Evolutionary conservation across 2,888 invertebrate genomes (phyloP).

Genomic region (Drosophila nr. perissopoda): DNA sequence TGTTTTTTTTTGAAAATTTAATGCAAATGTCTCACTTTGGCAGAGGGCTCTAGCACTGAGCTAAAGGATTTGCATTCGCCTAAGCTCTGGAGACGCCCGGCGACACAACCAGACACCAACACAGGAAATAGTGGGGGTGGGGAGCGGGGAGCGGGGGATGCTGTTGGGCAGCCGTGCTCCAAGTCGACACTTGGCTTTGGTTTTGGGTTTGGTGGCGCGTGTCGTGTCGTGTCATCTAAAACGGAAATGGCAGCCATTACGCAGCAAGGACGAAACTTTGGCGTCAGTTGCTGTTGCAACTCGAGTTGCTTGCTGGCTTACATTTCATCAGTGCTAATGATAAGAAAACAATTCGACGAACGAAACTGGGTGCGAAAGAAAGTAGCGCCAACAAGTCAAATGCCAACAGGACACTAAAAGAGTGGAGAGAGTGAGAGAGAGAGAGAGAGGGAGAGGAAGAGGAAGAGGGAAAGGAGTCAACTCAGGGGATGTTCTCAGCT

Average conservation of each 20-base stretch:
- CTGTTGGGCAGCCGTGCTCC: constrained; percentile 13
- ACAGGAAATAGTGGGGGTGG: neutral
- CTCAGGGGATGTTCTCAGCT: constrained; percentile 40
- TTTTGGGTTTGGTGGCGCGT: constrained; percentile 49
- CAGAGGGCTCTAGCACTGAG: constrained; percentile 31
- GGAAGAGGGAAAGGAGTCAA: neutral
- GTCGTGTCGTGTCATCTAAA: constrained; percentile 57
- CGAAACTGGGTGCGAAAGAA: constrained; percentile 6
- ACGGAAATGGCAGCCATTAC: constrained; percentile 76
- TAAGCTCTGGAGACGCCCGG: constrained; percentile 56
- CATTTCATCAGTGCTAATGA: constrained; percentile 77
- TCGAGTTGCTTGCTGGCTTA: constrained; percentile 51
- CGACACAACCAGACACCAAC: constrained; percentile 14
- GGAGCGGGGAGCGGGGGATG: neutral
- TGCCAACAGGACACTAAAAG: constrained; percentile 33
- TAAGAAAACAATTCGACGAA: constrained; percentile 74
- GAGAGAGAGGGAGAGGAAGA: too few relatives aligned
- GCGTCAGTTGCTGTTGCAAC: constrained; percentile 39
- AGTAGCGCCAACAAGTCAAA: constrained; percentile 36
- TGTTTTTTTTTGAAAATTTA: constrained; percentile 30
- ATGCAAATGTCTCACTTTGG: constrained; percentile 63
- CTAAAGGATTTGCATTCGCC: constrained; percentile 64
- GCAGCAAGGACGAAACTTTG: constrained; percentile 64
- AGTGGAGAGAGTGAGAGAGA: neutral
- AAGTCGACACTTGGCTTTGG: constrained; percentile 32